Evolutionary conservation across 1,140 invertebrate genomes (phyloP).

Genomic region (Hycleus cichorii): DNA sequence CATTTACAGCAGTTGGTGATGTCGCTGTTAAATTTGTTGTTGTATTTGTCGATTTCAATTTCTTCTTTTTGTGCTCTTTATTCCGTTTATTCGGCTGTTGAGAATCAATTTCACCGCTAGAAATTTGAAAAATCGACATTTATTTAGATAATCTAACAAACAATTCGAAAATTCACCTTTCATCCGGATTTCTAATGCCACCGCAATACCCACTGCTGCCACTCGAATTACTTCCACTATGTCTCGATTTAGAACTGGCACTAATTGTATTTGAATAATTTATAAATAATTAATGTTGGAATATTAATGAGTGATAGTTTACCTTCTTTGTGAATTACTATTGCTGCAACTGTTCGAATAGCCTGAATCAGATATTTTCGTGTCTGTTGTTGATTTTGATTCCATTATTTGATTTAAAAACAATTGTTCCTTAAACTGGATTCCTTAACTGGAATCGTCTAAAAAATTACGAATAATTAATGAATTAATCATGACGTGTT

Average conservation of each 20-base stretch:
- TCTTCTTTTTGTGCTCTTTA: constrained; percentile 50
- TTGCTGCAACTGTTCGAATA: constrained; percentile 71
- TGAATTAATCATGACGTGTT: too few species aligned
- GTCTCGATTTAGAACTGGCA: constrained; percentile 66
- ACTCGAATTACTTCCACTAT: constrained; percentile 66
- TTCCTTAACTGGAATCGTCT: too few species aligned
- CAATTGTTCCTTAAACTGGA: too few species aligned
- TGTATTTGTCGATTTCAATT: constrained; percentile 30
- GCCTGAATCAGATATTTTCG: constrained; percentile 66
- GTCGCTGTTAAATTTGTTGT: constrained; percentile 6
- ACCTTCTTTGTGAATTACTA: constrained; percentile 69
- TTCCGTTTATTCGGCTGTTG: constrained; percentile 35
- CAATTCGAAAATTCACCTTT: constrained; percentile 20
- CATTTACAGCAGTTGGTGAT: too few species aligned
- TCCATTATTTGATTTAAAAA: constrained; percentile 36
- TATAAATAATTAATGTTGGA: neutral
- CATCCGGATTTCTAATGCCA: constrained; percentile 46
- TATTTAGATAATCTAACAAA: too few species aligned
- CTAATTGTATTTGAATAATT: constrained; percentile 44
- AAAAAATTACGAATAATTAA: too few species aligned
- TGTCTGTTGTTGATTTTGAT: constrained; percentile 46
- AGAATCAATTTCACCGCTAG: constrained; percentile 12
- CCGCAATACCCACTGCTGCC: constrained; percentile 72
- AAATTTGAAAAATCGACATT: neutral
- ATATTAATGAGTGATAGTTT: constrained; percentile 4